phyloP scores from a whole-genome alignment of 2,888 invertebrate genomes.

The Archips crataeganus region DNA sequence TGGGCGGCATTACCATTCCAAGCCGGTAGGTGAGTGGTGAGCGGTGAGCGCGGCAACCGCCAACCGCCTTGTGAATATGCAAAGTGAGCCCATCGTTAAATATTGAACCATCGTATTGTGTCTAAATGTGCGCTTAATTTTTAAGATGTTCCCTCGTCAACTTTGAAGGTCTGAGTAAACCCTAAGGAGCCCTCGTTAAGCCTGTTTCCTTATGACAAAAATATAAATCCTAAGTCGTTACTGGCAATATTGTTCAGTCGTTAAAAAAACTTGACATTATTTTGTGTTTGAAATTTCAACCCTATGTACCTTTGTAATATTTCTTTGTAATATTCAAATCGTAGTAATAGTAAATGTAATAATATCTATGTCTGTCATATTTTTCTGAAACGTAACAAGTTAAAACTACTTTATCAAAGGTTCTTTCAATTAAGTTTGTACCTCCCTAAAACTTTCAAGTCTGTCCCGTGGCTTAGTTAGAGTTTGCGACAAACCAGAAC shows the following conservation, averaged over 20 bases:
- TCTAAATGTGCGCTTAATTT: constrained; percentile 56
- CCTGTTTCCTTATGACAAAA: constrained; percentile 35
- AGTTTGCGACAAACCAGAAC: constrained; percentile 55
- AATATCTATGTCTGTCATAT: constrained; percentile 15
- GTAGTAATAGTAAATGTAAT: background rate
- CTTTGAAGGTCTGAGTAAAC: constrained; percentile 28
- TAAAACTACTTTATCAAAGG: constrained; percentile 27
- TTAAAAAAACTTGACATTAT: background rate
- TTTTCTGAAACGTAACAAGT: constrained; percentile 42
- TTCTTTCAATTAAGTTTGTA: constrained; percentile 41
- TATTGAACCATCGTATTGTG: constrained; percentile 70
- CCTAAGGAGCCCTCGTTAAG: constrained; percentile 26
- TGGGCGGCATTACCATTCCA: constrained; percentile 74
- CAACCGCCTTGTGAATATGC: constrained; percentile 78
- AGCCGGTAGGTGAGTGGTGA: constrained; percentile 67
- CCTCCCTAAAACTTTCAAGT: constrained; percentile 50
- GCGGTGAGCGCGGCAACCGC: constrained; percentile 57
- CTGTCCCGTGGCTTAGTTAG: constrained; percentile 47
- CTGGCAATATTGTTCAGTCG: background rate
- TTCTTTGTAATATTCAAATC: too few relatives aligned
- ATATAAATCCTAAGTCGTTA: constrained; percentile 2
- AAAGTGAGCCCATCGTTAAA: constrained; percentile 72
- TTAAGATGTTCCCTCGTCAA: constrained; percentile 29
- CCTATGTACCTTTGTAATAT: too few relatives aligned
- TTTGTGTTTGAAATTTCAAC: background rate